Conservation (phyloP, 2,797 vertebrate species). For the Hydrocynus forskahlii region DNA sequence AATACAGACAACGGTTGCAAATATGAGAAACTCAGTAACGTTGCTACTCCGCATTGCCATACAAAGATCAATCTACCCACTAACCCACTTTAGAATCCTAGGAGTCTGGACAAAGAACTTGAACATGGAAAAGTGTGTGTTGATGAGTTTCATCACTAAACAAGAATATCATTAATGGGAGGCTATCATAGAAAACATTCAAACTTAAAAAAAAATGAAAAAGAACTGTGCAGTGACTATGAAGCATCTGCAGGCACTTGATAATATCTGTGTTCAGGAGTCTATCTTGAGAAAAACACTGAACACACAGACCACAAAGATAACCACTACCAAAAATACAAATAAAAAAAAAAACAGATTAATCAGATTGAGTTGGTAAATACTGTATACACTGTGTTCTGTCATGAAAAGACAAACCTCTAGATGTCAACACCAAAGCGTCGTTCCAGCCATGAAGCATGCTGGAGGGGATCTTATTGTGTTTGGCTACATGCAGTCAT, state of each 20-base stretch:
- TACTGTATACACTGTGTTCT: background rate
- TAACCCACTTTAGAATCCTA: too few species aligned
- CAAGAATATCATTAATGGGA: too few species aligned
- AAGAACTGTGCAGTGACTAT: background rate
- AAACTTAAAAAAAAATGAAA: background rate
- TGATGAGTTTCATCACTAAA: too few species aligned
- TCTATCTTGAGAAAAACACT: background rate
- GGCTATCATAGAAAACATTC: too few species aligned
- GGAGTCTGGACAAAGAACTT: too few species aligned
- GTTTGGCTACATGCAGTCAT: background rate
- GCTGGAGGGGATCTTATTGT: background rate
- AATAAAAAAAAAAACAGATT: background rate
- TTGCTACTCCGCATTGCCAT: too few species aligned
- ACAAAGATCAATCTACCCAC: too few species aligned
- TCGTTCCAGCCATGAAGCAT: background rate
- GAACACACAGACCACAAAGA: background rate
- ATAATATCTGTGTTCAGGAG: background rate
- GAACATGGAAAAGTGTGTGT: too few species aligned
- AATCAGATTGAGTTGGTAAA: background rate
- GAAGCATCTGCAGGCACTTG: background rate
- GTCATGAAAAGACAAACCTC: background rate
- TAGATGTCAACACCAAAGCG: background rate
- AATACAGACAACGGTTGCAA: too few species aligned
- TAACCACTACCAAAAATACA: background rate
- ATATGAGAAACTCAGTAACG: too few species aligned